Evolutionary conservation across 2,797 vertebrate genomes (phyloP).

Genomic region (Bradypus variegatus): DNA sequence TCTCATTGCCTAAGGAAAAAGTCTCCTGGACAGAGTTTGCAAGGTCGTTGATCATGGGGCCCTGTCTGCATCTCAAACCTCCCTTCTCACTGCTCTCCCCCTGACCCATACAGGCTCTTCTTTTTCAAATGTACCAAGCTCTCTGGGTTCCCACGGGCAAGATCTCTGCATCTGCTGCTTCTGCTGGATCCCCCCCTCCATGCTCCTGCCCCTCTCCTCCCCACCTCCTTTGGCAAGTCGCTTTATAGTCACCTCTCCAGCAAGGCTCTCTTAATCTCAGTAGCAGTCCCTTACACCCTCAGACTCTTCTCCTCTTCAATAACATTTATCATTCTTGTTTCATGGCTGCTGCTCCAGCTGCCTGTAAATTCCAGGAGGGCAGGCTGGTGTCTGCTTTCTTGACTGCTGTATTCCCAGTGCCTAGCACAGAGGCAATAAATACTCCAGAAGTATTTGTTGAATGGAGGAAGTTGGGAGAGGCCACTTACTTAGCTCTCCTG

Average conservation of each 20-base stretch:
- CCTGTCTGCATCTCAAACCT: too few species aligned
- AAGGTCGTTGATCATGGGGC: neutral
- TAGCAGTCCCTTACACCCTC: neutral
- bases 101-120: neutral
- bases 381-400: neutral
- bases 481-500: neutral
- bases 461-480: neutral
- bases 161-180: rapidly evolving
- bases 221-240: neutral
- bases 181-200: neutral
- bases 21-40: neutral
- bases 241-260: neutral
- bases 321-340: neutral
- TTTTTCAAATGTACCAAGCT: neutral
- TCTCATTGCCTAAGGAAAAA: neutral
- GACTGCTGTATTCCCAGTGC: neutral
- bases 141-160: neutral
- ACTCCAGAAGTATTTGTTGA: neutral
- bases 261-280: neutral
- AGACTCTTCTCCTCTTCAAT: neutral
- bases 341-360: neutral
- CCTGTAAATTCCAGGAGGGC: neutral
- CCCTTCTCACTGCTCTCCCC: neutral
- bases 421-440: neutral
- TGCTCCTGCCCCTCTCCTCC: too few species aligned